Evolutionary conservation across 2,888 invertebrate species (phyloP), one percentile per base, ranked within the genome.

Genomic region (Megaustenia siamemsis): DNA sequence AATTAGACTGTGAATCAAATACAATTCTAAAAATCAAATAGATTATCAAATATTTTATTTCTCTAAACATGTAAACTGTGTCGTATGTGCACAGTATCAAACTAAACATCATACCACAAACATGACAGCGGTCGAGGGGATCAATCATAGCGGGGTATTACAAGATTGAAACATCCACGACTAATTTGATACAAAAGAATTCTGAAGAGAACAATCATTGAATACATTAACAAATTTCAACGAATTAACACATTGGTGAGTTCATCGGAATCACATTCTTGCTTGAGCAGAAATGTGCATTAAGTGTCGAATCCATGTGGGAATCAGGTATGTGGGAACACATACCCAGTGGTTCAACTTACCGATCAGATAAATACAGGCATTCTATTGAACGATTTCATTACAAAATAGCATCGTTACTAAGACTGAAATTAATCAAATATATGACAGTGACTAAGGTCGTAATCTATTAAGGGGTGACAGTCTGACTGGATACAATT

Each of bases 31-130:
- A n/a, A n/a, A n/a, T n/a, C n/a, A 32, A 28, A 1, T 43, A 28
- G 40, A 38, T 77, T 77, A 45, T n/a, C 38, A 77, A 77, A 60
- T 77, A 77, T 79, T 79, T 79, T 79, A 79, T 66, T 79, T 60
- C 60, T 79, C 79, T 79, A 79, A 60, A 79, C 79, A 79, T 66
- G 28, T 43, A 79, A 68, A 66, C 79, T 79, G 79, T 18, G 66
- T 43, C 56, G 21, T 66, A 68, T 63, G 63, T 63, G 66, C 79
- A 79, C 79, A 66, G 79, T 66, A 79, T n/a, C 43, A 66, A 79
- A 79, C 79, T 66, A 79, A 79, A 79, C 66, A 77, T 1, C 43
- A 35, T 56, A 77, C 56, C 76, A 77, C 76, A 77, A 60, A 77
- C 60, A 77, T 60, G 53, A 77, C 45, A 73, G 56, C 8, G 76